Conservation (phyloP, 1,140 invertebrate genomes). For the Vollenhovia emeryi region DNA sequence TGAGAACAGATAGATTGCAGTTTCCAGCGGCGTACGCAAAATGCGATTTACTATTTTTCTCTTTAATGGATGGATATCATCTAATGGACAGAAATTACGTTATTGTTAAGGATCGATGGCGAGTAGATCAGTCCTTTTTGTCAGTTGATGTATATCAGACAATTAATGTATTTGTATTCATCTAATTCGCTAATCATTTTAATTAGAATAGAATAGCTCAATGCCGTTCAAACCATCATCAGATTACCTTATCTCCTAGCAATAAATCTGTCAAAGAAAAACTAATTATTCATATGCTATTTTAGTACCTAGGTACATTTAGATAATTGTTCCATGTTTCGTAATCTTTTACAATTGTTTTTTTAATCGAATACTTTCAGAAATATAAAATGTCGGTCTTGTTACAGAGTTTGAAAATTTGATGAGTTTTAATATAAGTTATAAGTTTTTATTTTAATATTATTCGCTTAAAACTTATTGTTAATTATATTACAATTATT, state of each 20-base stretch:
- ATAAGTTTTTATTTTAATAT: too few species aligned
- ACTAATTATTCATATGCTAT: too few species aligned
- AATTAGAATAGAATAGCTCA: too few species aligned
- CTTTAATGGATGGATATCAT: neutral
- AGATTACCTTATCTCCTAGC: too few species aligned
- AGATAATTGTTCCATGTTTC: neutral
- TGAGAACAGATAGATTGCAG: neutral
- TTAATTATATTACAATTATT: neutral
- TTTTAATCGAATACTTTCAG: neutral
- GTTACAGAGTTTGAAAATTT: neutral
- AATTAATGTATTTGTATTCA: neutral
- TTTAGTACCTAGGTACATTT: too few species aligned
- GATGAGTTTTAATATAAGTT: neutral
- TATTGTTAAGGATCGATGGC: neutral
- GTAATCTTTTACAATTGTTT: neutral
- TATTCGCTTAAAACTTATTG: neutral
- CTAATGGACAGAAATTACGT: neutral
- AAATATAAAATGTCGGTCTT: neutral
- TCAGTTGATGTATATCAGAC: neutral
- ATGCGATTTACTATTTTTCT: neutral
- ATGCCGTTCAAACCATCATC: too few species aligned
- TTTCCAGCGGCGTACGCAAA: neutral
- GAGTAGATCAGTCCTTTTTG: neutral
- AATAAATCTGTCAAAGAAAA: too few species aligned
- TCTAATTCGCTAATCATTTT: neutral